A percentile compares a stretch with the other conserved stretches of the same genome.
Conservation (phyloP, 2,888 invertebrate genomes). For the Lepidonotus clava region DNA sequence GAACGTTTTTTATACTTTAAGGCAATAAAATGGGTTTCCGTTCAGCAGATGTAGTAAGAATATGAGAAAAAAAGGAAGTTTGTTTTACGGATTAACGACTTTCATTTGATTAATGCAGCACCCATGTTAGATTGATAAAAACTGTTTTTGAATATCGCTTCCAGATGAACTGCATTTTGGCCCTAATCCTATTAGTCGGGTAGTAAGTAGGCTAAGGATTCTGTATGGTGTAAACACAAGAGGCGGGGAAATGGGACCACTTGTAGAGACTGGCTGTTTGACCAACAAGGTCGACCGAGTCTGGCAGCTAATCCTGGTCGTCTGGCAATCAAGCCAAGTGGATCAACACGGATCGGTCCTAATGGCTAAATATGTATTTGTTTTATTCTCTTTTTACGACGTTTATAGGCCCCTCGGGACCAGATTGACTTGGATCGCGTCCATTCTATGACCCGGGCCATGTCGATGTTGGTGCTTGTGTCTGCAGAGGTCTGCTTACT, state of each 20-base stretch:
- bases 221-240: not conserved
- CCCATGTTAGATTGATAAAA: too few species aligned
- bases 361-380: constrained; percentile 13
- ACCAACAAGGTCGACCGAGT: not conserved
- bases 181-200: not conserved
- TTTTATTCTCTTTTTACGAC: not conserved
- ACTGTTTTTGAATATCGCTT: too few species aligned
- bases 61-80: too few species aligned
- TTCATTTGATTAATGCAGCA: too few species aligned
- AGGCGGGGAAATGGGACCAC: not conserved
- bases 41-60: too few species aligned
- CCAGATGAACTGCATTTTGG: too few species aligned
- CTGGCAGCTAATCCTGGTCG: constrained; percentile 39
- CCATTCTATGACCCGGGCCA: not conserved
- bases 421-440: constrained; percentile 21
- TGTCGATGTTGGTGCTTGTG: not conserved
- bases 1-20: too few species aligned
- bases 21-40: too few species aligned
- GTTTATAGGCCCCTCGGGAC: not conserved
- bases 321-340: constrained; percentile 43
- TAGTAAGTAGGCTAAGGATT: not conserved
- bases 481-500: not conserved
- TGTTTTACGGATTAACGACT: too few species aligned
- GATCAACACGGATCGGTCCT: constrained; percentile 3
- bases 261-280: not conserved